phyloP scores from a whole-genome alignment of 2,113 vertebrate genomes.

The Amphiprion ocellaris region DNA sequence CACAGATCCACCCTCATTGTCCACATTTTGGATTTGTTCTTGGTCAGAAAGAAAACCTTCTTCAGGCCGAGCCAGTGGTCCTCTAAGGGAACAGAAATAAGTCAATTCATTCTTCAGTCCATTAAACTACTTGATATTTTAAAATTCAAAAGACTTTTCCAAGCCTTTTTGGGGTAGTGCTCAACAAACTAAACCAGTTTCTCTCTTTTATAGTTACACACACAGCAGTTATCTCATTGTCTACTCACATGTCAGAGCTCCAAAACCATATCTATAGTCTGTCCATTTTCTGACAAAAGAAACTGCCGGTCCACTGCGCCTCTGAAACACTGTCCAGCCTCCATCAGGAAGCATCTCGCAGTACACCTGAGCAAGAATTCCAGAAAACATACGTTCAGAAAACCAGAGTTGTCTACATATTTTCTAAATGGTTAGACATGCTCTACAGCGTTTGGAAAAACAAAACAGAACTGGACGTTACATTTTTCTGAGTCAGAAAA shows the following conservation, averaged over 20 bases:
- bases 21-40: constrained; percentile 34
- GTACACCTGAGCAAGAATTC: constrained; percentile 70
- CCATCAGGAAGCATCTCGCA: constrained; percentile 78
- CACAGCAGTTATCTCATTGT: too few relatives aligned
- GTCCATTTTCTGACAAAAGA: constrained; percentile 71
- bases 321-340: constrained; percentile 85
- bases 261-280: constrained; percentile 76
- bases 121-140: too few relatives aligned
- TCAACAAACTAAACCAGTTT: not conserved
- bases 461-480: too few relatives aligned
- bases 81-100: constrained; percentile 43
- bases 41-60: constrained; percentile 68
- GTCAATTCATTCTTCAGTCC: not conserved
- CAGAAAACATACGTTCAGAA: not conserved
- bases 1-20: constrained; percentile 76
- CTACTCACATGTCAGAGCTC: constrained; percentile 56
- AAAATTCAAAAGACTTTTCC: too few relatives aligned
- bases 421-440: not conserved
- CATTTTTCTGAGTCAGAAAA: too few relatives aligned
- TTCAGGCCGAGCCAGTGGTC: constrained; percentile 82
- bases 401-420: not conserved
- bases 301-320: constrained; percentile 53
- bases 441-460: not conserved
- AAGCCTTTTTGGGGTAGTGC: too few relatives aligned
- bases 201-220: not conserved